Percentiles rank a stretch among this genome's conserved stretches.
These are phyloP conservation scores for Mormyrus proboscirostris DNA, from an alignment of 2,797 vertebrate genomes.

Conservation along the genomic window DNA sequence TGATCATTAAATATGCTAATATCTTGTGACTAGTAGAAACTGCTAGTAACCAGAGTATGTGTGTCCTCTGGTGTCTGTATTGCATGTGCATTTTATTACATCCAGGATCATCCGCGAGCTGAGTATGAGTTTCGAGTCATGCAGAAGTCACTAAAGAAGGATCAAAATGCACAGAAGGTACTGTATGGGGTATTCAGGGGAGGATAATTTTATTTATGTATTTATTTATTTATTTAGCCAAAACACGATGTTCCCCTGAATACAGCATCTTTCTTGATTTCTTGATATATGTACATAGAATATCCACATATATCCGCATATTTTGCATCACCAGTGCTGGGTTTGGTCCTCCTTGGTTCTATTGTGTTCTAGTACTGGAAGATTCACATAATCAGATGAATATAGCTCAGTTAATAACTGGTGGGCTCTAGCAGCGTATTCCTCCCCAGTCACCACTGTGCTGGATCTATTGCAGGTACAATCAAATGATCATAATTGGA, in stretches of 20 bases:
- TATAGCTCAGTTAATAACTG: not conserved
- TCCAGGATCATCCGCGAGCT: conserved; percentile 87
- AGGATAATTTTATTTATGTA: not conserved
- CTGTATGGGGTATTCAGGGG: conserved; percentile 18
- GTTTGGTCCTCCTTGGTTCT: not conserved
- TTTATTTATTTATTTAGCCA: not conserved
- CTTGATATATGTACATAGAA: not conserved
- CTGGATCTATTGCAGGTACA: not conserved
- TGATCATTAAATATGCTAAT: not conserved
- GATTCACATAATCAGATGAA: not conserved
- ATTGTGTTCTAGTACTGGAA: not conserved
- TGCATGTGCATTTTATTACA: not conserved
- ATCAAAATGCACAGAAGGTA: conserved; percentile 76
- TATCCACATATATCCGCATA: not conserved
- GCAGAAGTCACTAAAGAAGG: conserved; percentile 81
- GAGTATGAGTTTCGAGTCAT: conserved; percentile 91
- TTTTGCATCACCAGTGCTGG: not conserved
- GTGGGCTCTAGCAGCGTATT: not conserved
- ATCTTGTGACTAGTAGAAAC: not conserved
- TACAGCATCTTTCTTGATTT: not conserved
- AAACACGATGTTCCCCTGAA: not conserved
- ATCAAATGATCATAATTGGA: not conserved
- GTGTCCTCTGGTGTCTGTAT: not conserved
- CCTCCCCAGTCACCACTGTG: not conserved
- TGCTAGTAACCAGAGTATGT: not conserved